Percentiles rank a stretch among this genome's conserved stretches.
phyloP scores from a whole-genome alignment of 2,113 vertebrate genomes.

The Oreocharis arfaki region DNA sequence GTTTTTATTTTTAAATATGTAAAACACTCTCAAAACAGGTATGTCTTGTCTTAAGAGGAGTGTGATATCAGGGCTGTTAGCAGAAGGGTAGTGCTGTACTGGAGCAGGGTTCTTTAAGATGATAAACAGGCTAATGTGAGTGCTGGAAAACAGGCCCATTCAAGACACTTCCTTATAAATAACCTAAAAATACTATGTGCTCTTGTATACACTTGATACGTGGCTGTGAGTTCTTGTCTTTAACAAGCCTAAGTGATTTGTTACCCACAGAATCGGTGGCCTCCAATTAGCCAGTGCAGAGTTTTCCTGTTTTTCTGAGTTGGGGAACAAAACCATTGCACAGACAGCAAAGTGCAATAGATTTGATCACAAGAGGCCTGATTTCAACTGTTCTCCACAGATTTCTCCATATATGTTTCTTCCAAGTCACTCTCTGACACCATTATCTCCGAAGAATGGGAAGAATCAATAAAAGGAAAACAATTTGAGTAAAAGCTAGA shows the following conservation, averaged over 20 bases:
- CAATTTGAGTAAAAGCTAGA: background rate
- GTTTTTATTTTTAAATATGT: background rate
- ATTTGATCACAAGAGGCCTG: background rate
- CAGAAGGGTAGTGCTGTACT: background rate
- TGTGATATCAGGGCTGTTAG: background rate
- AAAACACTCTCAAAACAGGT: background rate
- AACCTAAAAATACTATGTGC: background rate
- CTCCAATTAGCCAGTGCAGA: background rate
- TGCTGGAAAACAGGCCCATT: background rate
- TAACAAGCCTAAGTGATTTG: background rate
- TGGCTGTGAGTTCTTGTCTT: background rate
- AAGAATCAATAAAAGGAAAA: background rate
- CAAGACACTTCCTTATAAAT: background rate
- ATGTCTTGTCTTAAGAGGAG: background rate
- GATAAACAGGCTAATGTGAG: background rate
- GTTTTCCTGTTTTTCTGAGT: background rate
- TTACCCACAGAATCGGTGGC: accelerated
- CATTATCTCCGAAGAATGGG: background rate
- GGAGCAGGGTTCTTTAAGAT: background rate
- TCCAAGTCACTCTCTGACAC: background rate
- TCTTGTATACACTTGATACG: accelerated
- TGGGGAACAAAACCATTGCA: background rate
- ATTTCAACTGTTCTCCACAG: background rate
- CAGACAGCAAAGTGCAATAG: background rate
- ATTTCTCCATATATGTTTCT: background rate